A percentile compares a stretch with the other conserved stretches of the same genome.
Conservation (phyloP, 2,113 vertebrate species). For the Hyaena hyaena region DNA sequence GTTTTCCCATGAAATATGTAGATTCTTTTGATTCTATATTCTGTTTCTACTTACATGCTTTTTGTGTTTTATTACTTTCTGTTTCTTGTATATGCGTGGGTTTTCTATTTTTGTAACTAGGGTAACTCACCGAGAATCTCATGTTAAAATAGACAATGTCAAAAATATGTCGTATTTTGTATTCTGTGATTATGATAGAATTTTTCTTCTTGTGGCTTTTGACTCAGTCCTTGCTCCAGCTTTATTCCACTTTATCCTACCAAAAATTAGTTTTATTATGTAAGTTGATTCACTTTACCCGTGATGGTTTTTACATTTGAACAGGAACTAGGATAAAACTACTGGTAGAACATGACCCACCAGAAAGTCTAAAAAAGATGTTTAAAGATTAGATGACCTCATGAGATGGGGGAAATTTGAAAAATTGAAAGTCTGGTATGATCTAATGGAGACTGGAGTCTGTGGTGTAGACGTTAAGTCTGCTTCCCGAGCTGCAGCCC, state of each 20-base stretch:
- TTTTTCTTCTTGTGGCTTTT: background rate
- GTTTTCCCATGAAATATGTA: constrained; percentile 21
- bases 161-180: constrained; percentile 21
- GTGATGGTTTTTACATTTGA: background rate
- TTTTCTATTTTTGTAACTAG: constrained; percentile 30
- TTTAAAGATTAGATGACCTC: constrained; percentile 5
- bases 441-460: background rate
- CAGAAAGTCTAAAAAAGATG: constrained; percentile 7
- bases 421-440: background rate
- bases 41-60: background rate
- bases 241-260: background rate
- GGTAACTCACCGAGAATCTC: background rate
- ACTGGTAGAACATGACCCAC: background rate
- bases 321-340: background rate
- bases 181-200: background rate
- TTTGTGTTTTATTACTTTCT: constrained; percentile 30
- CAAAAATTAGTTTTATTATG: background rate
- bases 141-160: constrained; percentile 37
- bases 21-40: background rate
- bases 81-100: background rate
- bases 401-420: background rate
- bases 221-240: background rate
- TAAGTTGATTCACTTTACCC: background rate
- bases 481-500: background rate
- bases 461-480: background rate